Percentiles rank a stretch among this genome's conserved stretches.
phyloP scores from a whole-genome alignment of 1,140 invertebrate genomes.

The Sipha flava region DNA sequence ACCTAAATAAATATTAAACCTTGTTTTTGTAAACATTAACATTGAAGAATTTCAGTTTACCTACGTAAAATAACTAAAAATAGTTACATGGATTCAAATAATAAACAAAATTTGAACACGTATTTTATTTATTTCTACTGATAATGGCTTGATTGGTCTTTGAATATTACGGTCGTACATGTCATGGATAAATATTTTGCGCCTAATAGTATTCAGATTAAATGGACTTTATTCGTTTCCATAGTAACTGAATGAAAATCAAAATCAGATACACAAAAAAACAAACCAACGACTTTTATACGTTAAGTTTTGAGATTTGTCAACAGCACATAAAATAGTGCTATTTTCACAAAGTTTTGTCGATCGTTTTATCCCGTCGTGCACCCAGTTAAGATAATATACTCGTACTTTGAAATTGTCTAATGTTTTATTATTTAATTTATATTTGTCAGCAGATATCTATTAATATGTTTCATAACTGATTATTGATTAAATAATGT shows the following conservation, averaged over 20 bases:
- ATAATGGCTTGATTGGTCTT: no score
- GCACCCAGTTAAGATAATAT: neutral
- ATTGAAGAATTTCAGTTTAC: no score
- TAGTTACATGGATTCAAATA: no score
- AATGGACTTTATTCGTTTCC: neutral
- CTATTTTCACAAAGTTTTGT: neutral
- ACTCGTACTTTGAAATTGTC: neutral
- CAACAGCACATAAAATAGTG: neutral
- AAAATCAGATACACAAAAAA: neutral
- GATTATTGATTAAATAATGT: no score
- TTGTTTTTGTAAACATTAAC: no score
- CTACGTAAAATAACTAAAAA: no score
- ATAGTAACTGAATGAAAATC: neutral
- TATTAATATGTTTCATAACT: no score
- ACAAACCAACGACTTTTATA: neutral
- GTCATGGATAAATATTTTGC: neutral
- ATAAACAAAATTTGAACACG: no score
- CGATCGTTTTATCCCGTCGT: neutral
- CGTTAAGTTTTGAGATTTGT: neutral
- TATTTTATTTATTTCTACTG: no score
- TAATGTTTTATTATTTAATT: no score
- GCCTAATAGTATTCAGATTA: neutral
- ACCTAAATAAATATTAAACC: no score
- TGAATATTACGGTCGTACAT: neutral
- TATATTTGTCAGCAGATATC: no score